These are phyloP conservation scores for Cotesia vestalis DNA, from an alignment of 1,140 invertebrate genomes.

Conservation along the genomic window DNA sequence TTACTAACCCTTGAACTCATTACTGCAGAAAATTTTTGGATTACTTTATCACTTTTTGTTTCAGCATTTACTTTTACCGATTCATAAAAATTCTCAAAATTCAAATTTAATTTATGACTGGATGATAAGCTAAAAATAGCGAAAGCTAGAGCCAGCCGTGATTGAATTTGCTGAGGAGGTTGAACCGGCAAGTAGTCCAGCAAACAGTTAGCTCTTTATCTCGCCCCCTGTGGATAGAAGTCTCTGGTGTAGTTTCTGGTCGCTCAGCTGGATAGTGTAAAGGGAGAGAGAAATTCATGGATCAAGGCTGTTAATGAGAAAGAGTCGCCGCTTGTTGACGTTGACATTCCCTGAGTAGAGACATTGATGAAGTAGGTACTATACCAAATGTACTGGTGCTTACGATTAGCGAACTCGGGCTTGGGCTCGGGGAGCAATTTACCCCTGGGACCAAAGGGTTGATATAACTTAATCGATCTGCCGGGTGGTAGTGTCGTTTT, in stretches of 20 bases:
- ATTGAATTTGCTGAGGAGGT: constrained; percentile 27
- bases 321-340: constrained; percentile 41
- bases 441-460: neutral
- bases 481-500: neutral
- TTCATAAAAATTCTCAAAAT: too few relatives aligned
- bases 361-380: constrained; percentile 46
- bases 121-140: too few relatives aligned
- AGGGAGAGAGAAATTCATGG: neutral
- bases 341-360: constrained; percentile 43
- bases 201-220: constrained; percentile 14
- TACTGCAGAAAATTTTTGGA: neutral
- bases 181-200: constrained; percentile 3
- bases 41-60: too few relatives aligned
- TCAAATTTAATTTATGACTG: too few relatives aligned
- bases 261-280: too few relatives aligned
- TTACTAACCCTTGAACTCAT: constrained; percentile 10
- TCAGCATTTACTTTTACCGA: too few relatives aligned
- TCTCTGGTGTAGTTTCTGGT: constrained; percentile 24
- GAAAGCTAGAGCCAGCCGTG: neutral
- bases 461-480: constrained; percentile 8
- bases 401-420: neutral
- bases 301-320: constrained; percentile 46
- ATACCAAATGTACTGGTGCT: neutral
- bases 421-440: neutral
- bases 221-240: constrained; percentile 28